Percentiles rank a stretch among this genome's conserved stretches.
phyloP scores from a whole-genome alignment of 2,797 vertebrate species.

The Hydrolagus colliei region DNA sequence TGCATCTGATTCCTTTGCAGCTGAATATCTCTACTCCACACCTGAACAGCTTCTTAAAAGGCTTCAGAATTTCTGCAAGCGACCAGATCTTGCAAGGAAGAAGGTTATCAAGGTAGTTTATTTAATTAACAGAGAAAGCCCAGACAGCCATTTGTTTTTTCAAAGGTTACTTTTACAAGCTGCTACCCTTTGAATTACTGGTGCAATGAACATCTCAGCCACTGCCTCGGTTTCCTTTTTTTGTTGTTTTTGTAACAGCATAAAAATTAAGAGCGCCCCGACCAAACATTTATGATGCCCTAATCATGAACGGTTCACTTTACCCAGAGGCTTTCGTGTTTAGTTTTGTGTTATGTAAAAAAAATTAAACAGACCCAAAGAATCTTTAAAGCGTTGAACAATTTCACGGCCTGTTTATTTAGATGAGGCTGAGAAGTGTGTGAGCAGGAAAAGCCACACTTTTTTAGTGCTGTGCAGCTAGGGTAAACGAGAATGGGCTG shows the following conservation, averaged over 20 bases:
- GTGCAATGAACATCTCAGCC: background rate
- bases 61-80: conserved; percentile 78
- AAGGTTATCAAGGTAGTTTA: conserved; percentile 71
- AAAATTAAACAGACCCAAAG: background rate
- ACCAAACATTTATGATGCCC: background rate
- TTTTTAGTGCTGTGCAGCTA: background rate
- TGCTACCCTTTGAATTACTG: background rate
- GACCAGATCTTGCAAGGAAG: conserved; percentile 70
- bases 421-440: background rate
- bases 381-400: background rate
- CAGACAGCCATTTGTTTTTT: background rate
- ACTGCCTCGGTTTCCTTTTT: too few species aligned
- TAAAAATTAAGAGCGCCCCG: background rate
- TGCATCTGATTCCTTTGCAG: conserved; percentile 86
- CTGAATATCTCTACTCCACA: conserved; percentile 86
- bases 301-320: background rate
- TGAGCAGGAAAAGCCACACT: conserved; percentile 13
- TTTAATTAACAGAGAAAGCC: conserved; percentile 32
- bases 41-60: conserved; percentile 89
- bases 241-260: background rate
- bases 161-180: background rate
- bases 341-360: background rate
- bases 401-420: background rate
- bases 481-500: background rate
- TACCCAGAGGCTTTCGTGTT: background rate